Evolutionary conservation across 2,888 invertebrate genomes (phyloP).

Genomic region (Homarus gammarus): DNA sequence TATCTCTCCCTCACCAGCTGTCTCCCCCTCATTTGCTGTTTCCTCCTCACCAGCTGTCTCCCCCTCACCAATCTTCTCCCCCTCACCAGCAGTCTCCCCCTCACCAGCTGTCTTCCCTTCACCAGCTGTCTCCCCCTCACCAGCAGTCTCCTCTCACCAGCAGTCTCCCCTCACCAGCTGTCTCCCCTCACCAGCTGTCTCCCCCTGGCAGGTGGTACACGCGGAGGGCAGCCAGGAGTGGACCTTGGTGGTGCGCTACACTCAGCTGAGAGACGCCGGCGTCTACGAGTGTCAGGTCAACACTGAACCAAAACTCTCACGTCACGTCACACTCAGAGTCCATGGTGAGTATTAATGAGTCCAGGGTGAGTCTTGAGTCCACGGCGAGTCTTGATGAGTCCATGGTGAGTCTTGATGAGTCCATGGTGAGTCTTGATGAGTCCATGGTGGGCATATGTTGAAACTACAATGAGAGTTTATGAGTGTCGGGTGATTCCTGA

Average conservation of each 20-base stretch:
- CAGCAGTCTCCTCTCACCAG: not conserved
- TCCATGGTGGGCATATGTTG: not conserved
- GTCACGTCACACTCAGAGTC: slow-evolving; percentile 35
- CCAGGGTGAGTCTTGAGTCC: not conserved
- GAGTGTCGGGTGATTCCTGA: too few relatives aligned
- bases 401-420: not conserved
- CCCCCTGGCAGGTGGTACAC: slow-evolving; percentile 22
- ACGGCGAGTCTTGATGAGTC: not conserved
- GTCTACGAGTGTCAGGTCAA: slow-evolving; percentile 58
- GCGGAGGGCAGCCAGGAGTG: slow-evolving; percentile 33
- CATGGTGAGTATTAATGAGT: slow-evolving; percentile 15
- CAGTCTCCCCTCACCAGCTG: not conserved
- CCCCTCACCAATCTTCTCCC: not conserved
- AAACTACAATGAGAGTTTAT: too few relatives aligned
- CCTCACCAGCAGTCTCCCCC: not conserved
- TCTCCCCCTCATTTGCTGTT: not conserved
- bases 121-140: not conserved
- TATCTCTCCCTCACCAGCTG: not conserved
- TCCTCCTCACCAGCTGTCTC: not conserved
- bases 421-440: not conserved
- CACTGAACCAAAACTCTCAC: slow-evolving; percentile 57
- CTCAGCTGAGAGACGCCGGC: slow-evolving; percentile 33
- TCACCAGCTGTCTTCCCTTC: not conserved
- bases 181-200: not conserved
- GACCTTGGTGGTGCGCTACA: slow-evolving; percentile 35